These are phyloP conservation scores for Phenacoccus solenopsis DNA, from an alignment of 1,140 invertebrate genomes.

Conservation along the genomic window DNA sequence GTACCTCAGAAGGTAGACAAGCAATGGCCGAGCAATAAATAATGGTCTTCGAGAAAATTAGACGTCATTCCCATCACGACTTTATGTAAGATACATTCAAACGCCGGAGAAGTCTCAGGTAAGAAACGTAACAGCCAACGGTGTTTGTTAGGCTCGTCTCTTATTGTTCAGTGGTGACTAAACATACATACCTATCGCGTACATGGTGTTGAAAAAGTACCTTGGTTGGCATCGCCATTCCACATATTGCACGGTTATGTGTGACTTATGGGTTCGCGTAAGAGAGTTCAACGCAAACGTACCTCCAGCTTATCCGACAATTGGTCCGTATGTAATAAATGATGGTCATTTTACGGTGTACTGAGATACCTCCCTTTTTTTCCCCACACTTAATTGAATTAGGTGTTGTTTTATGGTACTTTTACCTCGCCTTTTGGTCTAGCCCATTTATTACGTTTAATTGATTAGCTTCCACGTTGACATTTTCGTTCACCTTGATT, in stretches of 20 bases:
- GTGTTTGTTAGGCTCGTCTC: background rate
- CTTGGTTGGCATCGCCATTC: no score
- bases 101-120: background rate
- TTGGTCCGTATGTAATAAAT: no score
- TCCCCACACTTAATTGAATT: background rate
- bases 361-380: no score
- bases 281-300: no score
- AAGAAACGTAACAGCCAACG: constrained; percentile 1
- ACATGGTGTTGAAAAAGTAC: no score
- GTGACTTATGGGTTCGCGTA: no score
- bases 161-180: background rate
- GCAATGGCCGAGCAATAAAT: background rate
- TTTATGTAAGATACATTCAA: constrained; percentile 3
- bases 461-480: background rate
- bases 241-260: no score
- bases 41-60: constrained; percentile 2
- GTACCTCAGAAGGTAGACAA: background rate
- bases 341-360: no score
- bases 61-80: background rate
- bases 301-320: no score
- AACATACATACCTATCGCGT: background rate
- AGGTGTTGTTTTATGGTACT: background rate
- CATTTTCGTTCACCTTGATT: background rate
- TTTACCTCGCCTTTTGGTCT: background rate
- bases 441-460: background rate